A percentile compares a stretch with the other conserved stretches of the same genome.
Conservation (phyloP, 2,888 invertebrate species). For the Capitulum mitella region DNA sequence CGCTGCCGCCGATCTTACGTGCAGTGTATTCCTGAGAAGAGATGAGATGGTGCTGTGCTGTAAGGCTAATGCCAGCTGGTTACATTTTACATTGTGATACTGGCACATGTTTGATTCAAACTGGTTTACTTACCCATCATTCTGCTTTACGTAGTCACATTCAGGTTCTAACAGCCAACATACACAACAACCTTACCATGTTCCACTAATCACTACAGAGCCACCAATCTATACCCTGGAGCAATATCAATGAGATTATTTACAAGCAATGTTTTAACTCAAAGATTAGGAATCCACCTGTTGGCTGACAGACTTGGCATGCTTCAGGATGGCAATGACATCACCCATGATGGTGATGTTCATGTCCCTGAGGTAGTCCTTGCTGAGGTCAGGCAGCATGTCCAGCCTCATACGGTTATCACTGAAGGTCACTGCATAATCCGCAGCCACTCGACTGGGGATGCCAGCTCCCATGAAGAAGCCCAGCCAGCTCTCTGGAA, state of each 20-base stretch:
- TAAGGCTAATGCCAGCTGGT: no score
- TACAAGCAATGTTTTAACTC: no score
- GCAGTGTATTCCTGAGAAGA: not conserved
- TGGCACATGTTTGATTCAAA: not conserved
- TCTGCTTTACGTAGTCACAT: not conserved
- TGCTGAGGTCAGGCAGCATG: constrained; percentile 77
- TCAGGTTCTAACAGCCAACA: not conserved
- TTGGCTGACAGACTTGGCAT: constrained; percentile 47
- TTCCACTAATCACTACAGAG: no score
- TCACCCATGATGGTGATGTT: constrained; percentile 65
- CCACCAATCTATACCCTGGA: no score
- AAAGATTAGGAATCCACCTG: no score
- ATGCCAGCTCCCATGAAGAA: constrained; percentile 82
- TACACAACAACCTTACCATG: no score
- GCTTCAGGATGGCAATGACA: constrained; percentile 57
- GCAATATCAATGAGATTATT: no score
- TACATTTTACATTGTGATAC: not conserved
- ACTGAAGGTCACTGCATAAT: constrained; percentile 75
- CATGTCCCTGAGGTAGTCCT: constrained; percentile 81
- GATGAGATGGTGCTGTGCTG: no score
- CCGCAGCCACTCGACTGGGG: constrained; percentile 66
- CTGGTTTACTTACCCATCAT: not conserved
- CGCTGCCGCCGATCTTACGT: constrained; percentile 44
- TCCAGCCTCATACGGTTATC: constrained; percentile 78
- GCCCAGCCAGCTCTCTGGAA: constrained; percentile 57